Evolutionary conservation across 2,113 vertebrate genomes (phyloP), one percentile per base, ranked within the genome.

Genomic region (Eretmochelys imbricata): DNA sequence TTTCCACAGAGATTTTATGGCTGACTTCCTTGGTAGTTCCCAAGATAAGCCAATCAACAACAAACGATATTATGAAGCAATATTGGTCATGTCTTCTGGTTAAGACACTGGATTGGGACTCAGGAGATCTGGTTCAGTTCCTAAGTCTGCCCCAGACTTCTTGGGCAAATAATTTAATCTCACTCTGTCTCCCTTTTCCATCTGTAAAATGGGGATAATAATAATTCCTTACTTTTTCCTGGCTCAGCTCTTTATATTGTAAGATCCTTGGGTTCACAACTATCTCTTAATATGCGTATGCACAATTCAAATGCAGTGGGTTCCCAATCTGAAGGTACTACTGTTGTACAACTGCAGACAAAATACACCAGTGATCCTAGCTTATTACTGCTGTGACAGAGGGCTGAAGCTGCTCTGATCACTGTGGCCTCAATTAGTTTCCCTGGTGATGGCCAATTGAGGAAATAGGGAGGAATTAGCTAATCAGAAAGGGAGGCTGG

Each of bases 311-410:
- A 9, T 81, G 93, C 75, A 57, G 84, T 92, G 83, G 31, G 65
- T 31, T 11, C 94, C 29, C 57, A 65, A 65, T n/a, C 57, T 75
- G 92, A 81, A 16, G n/a, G 35, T 35, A 35, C 75, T 59, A n/a
- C 72, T 69, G 46, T 92, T 96, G 96, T 93, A 89, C 72, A 69
- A 91, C 88, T 65, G 84, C 92, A 92, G 95, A 72, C 27, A 84
- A 84, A 85, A 69, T 51, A 79, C 81, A 79, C 16, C 57, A 38
- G 80, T 65, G 83, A 79, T 87, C 12, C 0, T 1, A 48, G 22
- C 50, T 92, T 86, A 48, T 90, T 95, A 81, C 94, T 96, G 51
- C 83, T 94, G 29, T 62, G 59, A 31, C 59, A 62, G 59, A 62
- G 59, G 29, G 59, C 59, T 31, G 29, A 31, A 13, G 13, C 10